Evolutionary conservation across 35 echinoderm and acorn worm species (phyloP), one percentile per base, ranked within the genome.

Genomic region (Holothuria glaberrima): DNA sequence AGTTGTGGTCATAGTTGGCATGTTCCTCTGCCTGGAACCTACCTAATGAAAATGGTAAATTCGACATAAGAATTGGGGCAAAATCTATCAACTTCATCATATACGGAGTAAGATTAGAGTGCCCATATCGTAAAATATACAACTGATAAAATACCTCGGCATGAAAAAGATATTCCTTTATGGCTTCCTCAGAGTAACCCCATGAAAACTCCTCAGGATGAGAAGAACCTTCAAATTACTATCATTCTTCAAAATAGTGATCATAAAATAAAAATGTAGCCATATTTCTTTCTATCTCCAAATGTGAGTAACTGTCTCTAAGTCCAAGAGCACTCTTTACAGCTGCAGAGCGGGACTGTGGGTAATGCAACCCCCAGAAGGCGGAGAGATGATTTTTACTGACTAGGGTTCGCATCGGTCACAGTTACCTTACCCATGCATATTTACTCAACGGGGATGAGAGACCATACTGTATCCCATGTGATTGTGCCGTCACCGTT

Each of bases 41-140:
- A 13, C 88, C 41, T 9, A 96, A 28, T 1, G 91, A 87, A 26
- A 92, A 86, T 34, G 50, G 58, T 4, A 89, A 61, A 5, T 38
- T 3, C 20, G 69, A 27, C 86, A 95, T 92, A 28, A 95, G 86
- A 34, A 79, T 12, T 21, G 12, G 45, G 0, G n/a, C 91, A 58
- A 80, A 90, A 71, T 95, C 91, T 58, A 95, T 90, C 26, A 90
- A 90, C 57, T 86, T 95, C 4, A 95, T 95, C 94, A 95, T 90
- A 44, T 95, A 95, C 9, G 94, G 94, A 4, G 94, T 95, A 9
- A 95, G 30, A 25, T 89, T 82, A 22, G 61, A 58, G 27, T 44
- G 85, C 10, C 66, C 28, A 81, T 92, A 93, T 9, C 81, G 21
- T 3, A 81, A 6, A 44, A 22, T 29, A 38, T 78, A 80, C 18